Evolutionary conservation across 2,797 vertebrate genomes (phyloP), one percentile per base, ranked within the genome.

Genomic region (Xiphophorus birchmanni): DNA sequence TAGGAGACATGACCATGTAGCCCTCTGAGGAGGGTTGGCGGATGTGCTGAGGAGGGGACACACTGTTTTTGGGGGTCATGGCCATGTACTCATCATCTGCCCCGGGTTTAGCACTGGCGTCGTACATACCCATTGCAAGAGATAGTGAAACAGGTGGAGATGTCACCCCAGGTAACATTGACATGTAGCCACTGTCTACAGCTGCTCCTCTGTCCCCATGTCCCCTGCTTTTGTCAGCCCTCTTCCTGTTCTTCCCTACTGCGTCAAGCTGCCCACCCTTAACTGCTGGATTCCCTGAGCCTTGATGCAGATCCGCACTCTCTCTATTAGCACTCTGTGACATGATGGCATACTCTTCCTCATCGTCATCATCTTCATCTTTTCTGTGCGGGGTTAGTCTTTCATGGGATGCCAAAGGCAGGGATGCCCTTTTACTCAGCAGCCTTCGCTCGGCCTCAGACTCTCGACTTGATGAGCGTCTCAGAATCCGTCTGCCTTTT

Each of bases 1-100:
- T 91, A 2, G 96, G 95, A 2, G 94, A 97, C 96, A 97, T 97
- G 88, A 96, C 92, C 95, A 97, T 95, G 83, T 97, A 97, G 40
- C 96, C 95, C 71, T 96, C 95, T 0, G 91, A 82, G 80, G 83
- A 91, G 9, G 95, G 93, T 82, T 90, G 92, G 2, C 79, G 90
- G 76, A 96, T 95, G 85, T 95, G 95, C 84, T 94, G 96, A 37
- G 96, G 96, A 0, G 96, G 96, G 0, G 96, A 97, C 78, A 95
- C 91, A 5, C 96, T 97, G 85, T 85, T 96, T 86, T 94, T 93
- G 9, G 95, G 96, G 1, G 92, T 95, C 96, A 96, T 97, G 73
- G 96, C 94, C 95, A 97, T 94, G 26, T 97, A 97, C 84, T 97
- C 96, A 6, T 95, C 96, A 37, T 93, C 94, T 74, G 90, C 91